Base-by-base conservation (phyloP, 1,140 invertebrate species). In the Penaeus chinensis region DNA sequence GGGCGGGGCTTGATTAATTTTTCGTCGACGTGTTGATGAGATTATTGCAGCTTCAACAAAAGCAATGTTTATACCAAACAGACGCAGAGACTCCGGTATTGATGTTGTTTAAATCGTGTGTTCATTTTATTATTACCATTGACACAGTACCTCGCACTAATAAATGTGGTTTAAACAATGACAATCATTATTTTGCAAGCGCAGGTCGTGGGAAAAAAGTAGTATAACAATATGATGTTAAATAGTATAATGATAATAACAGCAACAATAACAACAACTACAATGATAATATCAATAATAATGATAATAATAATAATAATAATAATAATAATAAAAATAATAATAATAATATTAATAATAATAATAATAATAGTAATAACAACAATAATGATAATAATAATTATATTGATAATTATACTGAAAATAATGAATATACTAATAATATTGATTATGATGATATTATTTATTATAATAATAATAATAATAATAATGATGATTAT, bases 361-460 rank as follows among this genome's bases (percentile, higher is more conserved):
- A 27, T 7, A 16, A 32, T 13, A 13, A 20, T 11, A 19, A 27
- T n/a, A 18, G 37, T 24, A 74, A 27, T 8, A 54, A 13, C 16
- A 16, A 54, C 2, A 54, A 54, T 19, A 19, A 24, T 32, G 10
- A 10, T n/a, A 8, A 18, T 10, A 74, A 19, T 82, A 65, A 19
- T 83, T 66, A 32, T 71, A 83, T 19, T 83, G n/a, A 60, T 47
- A 42, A 24, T 66, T 11, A 22, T 24, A 66, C 16, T 32, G 32
- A 37, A 32, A 32, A n/a, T 65, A 82, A 19, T 82, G 27, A 19
- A 61, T n/a, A 20, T 82, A 82, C 20, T 65, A 32, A 47, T 63
- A 82, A 47, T 82, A 65, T 10, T 63, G 63, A n/a, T 42, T 63
- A n/a, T 32, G 63, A n/a, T 82, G 63, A n/a, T 82, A 82, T 22